These are phyloP conservation scores for Heloderma charlesbogerti DNA, from an alignment of 2,113 vertebrate genomes.

Conservation along the genomic window DNA sequence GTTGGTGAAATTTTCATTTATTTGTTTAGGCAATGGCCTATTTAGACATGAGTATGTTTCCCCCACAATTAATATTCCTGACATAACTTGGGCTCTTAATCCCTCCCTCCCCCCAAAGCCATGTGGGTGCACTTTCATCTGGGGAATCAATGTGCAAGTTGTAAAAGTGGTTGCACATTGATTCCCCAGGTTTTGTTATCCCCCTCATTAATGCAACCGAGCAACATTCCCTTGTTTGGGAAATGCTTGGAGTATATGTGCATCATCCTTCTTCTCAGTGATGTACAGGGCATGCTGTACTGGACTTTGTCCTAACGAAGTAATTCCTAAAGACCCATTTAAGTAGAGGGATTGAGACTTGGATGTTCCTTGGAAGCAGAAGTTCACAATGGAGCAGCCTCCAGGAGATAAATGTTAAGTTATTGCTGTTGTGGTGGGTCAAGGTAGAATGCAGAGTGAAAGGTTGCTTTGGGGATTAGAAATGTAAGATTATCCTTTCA, in stretches of 20 bases:
- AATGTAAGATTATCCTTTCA: not conserved
- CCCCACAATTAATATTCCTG: constrained; percentile 38
- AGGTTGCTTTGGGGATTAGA: not conserved
- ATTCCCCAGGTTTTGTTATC: constrained; percentile 56
- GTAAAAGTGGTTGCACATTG: constrained; percentile 54
- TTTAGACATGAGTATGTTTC: constrained; percentile 31
- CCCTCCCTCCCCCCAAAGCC: constrained; percentile 23
- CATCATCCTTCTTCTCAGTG: not conserved
- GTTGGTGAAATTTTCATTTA: not conserved
- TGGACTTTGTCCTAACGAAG: not conserved
- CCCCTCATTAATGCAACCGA: constrained; percentile 60
- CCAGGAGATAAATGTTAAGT: not conserved
- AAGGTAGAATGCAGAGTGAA: not conserved
- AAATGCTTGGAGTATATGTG: constrained; percentile 42
- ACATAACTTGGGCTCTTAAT: not conserved
- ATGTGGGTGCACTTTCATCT: constrained; percentile 50
- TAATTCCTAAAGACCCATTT: not conserved
- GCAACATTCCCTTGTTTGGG: constrained; percentile 47
- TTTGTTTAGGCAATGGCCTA: not conserved
- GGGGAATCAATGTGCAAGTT: constrained; percentile 63
- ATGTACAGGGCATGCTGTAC: not conserved
- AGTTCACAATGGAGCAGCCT: not conserved
- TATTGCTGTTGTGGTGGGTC: not conserved
- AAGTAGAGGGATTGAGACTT: not conserved
- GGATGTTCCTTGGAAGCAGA: not conserved